Evolutionary conservation across 2,113 vertebrate species (phyloP), one percentile per base, ranked within the genome.

Genomic region (Sander lucioperca): DNA sequence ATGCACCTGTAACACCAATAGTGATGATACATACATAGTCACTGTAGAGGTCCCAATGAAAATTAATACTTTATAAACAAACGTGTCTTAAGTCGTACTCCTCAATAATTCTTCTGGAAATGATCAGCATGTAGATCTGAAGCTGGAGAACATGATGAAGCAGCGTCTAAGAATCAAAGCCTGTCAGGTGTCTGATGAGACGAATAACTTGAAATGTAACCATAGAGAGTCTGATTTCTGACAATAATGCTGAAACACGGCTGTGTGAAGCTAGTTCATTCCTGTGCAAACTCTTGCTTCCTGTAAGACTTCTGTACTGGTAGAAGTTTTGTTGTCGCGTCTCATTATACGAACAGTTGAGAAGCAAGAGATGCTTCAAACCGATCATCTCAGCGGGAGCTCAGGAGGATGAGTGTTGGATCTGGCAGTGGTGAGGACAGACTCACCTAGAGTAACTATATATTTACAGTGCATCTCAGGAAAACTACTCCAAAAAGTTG

Each of bases 361-460:
- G 48, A 66, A 53, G 18, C 18, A 43, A 45, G 71, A 62, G 61
- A 77, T 30, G 62, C 61, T 86, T 62, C 56, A 51, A 77, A 59
- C 53, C 72, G 71, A 76, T 74, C 57, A 63, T 76, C 71, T 70
- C 58, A 75, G 77, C 36, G 0, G 70, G 69, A 63, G 65, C 69
- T 23, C 30, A 65, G 63, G 25, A 67, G 48, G 57, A 75, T 50
- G 53, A 59, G 83, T 51, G 30, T 59, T n/a, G 25, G 6, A 25
- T 33, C 16, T 53, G 30, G 25, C 11, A n/a, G 33, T 56, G 64
- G 45, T 66, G 15, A 73, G n/a, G 62, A 76, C 30, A 19, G 36
- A 65, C 48, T 45, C 50, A 39, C 45, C 21, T 39, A 6, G 48
- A 15, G 36, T 23, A 45, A 79, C 50, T 58, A 3, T 25, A 3